phyloP scores from a whole-genome alignment of 2,888 invertebrate genomes.

The Orchestes rusci region DNA sequence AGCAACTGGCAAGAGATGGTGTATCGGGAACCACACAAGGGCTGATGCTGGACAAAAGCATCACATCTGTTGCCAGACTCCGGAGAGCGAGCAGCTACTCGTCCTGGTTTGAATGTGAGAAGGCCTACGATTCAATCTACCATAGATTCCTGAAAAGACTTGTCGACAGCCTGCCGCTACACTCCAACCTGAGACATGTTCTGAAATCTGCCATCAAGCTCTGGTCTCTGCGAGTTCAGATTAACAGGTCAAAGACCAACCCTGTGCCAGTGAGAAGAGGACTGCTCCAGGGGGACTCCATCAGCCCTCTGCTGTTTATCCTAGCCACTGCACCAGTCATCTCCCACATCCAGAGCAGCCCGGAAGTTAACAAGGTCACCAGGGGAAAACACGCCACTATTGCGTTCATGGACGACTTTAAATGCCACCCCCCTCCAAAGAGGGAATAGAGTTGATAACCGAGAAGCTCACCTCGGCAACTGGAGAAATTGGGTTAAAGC shows the following conservation, averaged over 20 bases:
- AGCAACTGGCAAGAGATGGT: too few species aligned
- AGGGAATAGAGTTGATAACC: neutral
- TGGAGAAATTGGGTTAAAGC: neutral
- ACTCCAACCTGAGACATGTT: neutral
- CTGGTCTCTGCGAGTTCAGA: constrained; percentile 8
- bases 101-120: constrained; percentile 12
- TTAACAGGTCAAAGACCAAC: constrained; percentile 9
- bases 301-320: constrained; percentile 2
- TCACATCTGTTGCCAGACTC: constrained; percentile 19
- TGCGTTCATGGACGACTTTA: constrained; percentile 1
- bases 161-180: neutral
- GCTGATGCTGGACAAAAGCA: constrained; percentile 18
- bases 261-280: constrained; percentile 24
- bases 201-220: neutral
- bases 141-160: neutral
- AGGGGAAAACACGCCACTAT: neutral
- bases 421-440: neutral
- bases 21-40: constrained; percentile 31
- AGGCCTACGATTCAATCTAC: constrained; percentile 20
- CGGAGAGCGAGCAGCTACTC: constrained; percentile 11
- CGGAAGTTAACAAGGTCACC: too few species aligned
- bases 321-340: constrained; percentile 1
- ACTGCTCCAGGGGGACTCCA: too few species aligned
- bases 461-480: neutral
- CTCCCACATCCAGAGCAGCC: neutral